These are phyloP conservation scores for Pseudoatta argentina DNA, from an alignment of 1,140 invertebrate genomes.

Conservation along the genomic window DNA sequence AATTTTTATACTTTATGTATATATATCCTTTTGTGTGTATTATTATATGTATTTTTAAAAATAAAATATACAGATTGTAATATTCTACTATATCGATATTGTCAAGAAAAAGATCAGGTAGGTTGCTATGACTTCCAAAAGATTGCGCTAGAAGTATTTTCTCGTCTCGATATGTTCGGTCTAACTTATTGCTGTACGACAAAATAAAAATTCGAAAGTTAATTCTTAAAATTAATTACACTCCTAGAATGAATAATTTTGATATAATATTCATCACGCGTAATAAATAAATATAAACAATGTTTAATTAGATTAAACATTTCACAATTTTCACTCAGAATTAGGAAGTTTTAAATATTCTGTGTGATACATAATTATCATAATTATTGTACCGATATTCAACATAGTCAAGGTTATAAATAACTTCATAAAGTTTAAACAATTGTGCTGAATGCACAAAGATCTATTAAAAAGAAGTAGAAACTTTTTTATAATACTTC, in stretches of 20 bases:
- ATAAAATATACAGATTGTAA: not conserved
- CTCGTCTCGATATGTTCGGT: not conserved
- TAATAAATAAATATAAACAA: not conserved
- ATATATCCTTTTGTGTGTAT: no score
- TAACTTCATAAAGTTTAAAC: not conserved
- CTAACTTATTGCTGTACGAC: constrained; percentile 29
- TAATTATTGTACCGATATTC: constrained; percentile 7
- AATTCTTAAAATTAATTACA: constrained; percentile 8
- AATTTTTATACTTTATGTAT: no score
- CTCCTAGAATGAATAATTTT: constrained; percentile 16
- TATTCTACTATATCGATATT: constrained; percentile 13
- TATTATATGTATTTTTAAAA: no score
- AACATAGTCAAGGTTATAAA: not conserved
- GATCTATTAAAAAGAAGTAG: not conserved
- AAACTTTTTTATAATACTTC: not conserved
- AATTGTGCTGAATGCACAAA: not conserved
- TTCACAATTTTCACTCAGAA: not conserved
- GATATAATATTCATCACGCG: not conserved
- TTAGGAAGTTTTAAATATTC: not conserved
- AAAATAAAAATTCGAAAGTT: constrained; percentile 6
- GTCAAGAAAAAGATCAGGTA: not conserved
- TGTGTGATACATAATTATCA: not conserved
- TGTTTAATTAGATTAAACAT: not conserved
- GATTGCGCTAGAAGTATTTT: constrained; percentile 31
- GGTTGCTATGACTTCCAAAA: not conserved